These are phyloP conservation scores for Chloroclysta siterata DNA, from an alignment of 2,888 invertebrate genomes.

Conservation along the genomic window DNA sequence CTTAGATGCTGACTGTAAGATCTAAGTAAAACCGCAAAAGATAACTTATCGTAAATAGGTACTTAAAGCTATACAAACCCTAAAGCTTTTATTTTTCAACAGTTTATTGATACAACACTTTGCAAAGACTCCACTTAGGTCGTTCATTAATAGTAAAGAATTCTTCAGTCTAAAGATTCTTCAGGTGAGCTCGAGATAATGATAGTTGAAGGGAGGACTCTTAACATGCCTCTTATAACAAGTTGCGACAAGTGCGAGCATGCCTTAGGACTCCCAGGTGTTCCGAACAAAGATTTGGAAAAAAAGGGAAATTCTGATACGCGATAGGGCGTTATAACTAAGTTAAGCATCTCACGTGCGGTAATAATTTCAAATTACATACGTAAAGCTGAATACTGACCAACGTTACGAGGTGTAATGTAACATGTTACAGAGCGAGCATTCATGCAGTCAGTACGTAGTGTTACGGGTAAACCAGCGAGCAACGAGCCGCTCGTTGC, in stretches of 20 bases:
- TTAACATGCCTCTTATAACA: constrained; percentile 55
- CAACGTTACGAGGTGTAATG: no score
- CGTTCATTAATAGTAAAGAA: constrained; percentile 25
- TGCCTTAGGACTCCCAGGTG: neutral
- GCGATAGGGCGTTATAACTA: no score
- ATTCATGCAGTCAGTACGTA: no score
- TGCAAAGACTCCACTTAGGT: constrained; percentile 9
- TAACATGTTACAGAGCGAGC: no score
- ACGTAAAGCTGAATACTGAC: no score
- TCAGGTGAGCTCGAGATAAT: constrained; percentile 63
- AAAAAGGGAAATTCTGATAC: no score
- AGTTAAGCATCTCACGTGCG: no score
- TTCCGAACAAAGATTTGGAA: constrained; percentile 1
- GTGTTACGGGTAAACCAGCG: no score
- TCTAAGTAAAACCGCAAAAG: neutral
- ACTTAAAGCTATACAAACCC: neutral
- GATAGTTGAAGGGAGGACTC: constrained; percentile 61
- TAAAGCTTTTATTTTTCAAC: neutral
- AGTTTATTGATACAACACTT: constrained; percentile 13
- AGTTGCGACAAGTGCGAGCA: constrained; percentile 5
- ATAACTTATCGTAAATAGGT: neutral
- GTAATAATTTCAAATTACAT: no score
- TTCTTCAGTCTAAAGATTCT: constrained; percentile 47
- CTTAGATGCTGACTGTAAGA: no score
- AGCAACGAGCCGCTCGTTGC: no score